Conservation (phyloP, 92 coral and sea anemone species). For the Porites evermanni region DNA sequence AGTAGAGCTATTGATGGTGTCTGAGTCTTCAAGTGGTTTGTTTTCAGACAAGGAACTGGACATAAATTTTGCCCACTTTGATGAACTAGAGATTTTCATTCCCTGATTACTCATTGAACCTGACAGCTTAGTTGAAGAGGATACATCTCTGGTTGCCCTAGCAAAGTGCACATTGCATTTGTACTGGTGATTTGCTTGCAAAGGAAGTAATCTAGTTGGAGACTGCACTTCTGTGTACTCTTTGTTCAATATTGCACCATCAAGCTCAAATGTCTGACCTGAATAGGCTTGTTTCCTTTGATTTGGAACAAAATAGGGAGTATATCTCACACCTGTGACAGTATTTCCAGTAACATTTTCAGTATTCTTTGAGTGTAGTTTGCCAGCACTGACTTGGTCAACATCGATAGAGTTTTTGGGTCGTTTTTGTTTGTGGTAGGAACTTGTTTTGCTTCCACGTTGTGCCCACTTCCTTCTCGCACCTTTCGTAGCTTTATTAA, state of each 20-base stretch:
- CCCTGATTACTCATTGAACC: neutral
- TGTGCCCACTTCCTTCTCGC: slow-evolving; percentile 23
- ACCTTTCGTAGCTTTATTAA: slow-evolving; percentile 6
- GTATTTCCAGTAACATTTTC: neutral
- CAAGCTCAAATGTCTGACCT: neutral
- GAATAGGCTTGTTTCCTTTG: neutral
- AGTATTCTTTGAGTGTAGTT: neutral
- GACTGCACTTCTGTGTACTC: no score
- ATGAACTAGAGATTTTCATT: neutral
- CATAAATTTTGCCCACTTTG: slow-evolving; percentile 60
- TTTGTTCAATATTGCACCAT: neutral
- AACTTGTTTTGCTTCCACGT: neutral
- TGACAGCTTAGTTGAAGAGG: neutral
- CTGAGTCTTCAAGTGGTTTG: neutral
- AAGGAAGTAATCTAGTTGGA: neutral
- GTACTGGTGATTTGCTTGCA: slow-evolving; percentile 20
- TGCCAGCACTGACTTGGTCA: neutral
- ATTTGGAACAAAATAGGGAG: neutral
- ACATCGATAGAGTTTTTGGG: neutral
- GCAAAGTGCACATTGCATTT: slow-evolving; percentile 43
- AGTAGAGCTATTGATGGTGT: neutral
- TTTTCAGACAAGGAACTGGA: slow-evolving; percentile 20
- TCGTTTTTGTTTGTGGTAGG: neutral
- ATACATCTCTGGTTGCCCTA: slow-evolving; percentile 28
- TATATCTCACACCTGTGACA: neutral